Evolutionary conservation across 2,113 vertebrate species (phyloP).

Genomic region (Calonectris borealis): DNA sequence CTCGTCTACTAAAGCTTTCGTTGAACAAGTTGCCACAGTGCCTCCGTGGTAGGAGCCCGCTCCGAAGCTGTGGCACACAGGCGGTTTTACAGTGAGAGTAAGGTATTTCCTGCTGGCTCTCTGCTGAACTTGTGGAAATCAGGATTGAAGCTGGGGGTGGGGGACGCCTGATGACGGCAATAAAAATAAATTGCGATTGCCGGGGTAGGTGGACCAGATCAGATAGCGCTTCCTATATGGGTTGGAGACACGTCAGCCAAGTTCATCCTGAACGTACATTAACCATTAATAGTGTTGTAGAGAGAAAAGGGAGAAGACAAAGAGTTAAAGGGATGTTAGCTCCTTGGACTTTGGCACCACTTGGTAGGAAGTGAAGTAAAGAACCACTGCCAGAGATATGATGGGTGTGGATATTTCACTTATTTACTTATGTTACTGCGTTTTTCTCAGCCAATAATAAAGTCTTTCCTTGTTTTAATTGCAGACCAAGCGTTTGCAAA

Average conservation of each 20-base stretch:
- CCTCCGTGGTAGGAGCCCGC: not conserved
- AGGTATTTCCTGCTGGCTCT: conserved; percentile 22
- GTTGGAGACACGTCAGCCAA: not conserved
- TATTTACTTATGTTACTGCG: conserved; percentile 36
- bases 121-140: not conserved
- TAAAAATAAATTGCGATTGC: conserved; percentile 24
- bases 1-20: not conserved
- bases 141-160: not conserved
- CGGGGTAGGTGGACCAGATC: not conserved
- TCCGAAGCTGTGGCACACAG: not conserved
- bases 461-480: conserved; percentile 18
- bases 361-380: conserved; percentile 10
- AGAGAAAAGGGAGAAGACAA: not conserved
- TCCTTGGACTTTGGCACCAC: conserved; percentile 2
- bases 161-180: not conserved
- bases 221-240: not conserved
- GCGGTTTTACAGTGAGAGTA: not conserved
- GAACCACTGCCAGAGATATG: conserved; percentile 9
- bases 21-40: not conserved
- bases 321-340: conserved; percentile 28
- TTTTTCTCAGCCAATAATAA: conserved; percentile 3
- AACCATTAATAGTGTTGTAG: not conserved
- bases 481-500: not conserved
- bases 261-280: not conserved
- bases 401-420: conserved; percentile 39